These are phyloP conservation scores for Agriopis marginaria DNA, from an alignment of 2,888 invertebrate genomes.

Conservation along the genomic window DNA sequence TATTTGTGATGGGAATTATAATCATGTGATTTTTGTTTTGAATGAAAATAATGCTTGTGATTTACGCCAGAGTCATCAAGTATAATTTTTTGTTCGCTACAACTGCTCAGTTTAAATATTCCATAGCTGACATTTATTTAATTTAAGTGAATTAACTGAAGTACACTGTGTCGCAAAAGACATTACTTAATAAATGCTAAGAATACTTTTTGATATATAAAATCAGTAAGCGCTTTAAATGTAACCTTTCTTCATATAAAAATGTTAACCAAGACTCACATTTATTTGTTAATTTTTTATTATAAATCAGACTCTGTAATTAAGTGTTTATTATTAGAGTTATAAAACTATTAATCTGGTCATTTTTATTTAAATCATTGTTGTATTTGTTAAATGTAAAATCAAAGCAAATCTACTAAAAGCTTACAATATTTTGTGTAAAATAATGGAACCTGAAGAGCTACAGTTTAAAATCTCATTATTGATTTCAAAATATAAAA, in stretches of 20 bases:
- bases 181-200: slow-evolving; percentile 77
- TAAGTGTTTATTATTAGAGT: slow-evolving; percentile 82
- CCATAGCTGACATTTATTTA: slow-evolving; percentile 66
- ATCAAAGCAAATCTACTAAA: slow-evolving; percentile 80
- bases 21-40: slow-evolving; percentile 48
- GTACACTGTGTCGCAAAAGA: slow-evolving; percentile 82
- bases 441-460: slow-evolving; percentile 75
- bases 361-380: slow-evolving; percentile 86
- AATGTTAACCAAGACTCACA: slow-evolving; percentile 86
- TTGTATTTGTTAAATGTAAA: slow-evolving; percentile 83
- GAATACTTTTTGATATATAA: slow-evolving; percentile 79
- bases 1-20: slow-evolving; percentile 60
- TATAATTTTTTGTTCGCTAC: slow-evolving; percentile 50
- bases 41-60: slow-evolving; percentile 43
- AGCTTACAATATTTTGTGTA: slow-evolving; percentile 81
- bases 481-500: slow-evolving; percentile 81
- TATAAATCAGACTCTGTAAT: slow-evolving; percentile 80
- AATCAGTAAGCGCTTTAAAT: slow-evolving; percentile 79
- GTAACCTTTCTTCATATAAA: slow-evolving; percentile 77
- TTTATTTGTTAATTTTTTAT: slow-evolving; percentile 80
- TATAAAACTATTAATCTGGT: slow-evolving; percentile 85
- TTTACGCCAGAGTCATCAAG: slow-evolving; percentile 74
- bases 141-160: slow-evolving; percentile 76
- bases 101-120: slow-evolving; percentile 64
- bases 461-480: slow-evolving; percentile 84